phyloP scores from a whole-genome alignment of 2,888 invertebrate species.

The Ramazzottius varieornatus region DNA sequence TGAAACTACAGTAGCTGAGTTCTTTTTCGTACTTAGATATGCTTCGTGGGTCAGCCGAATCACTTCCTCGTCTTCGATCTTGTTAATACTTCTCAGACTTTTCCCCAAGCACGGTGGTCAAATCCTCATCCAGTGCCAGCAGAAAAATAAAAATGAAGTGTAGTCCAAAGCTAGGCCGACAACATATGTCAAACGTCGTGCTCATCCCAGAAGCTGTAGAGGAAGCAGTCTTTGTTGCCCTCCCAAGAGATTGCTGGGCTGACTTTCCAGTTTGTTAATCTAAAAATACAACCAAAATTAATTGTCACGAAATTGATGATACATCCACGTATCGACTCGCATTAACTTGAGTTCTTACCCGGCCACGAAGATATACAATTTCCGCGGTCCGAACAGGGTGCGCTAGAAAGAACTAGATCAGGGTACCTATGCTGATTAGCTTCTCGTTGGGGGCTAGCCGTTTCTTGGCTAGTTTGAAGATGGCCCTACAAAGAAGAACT shows the following conservation, averaged over 20 bases:
- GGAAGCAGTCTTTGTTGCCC: slow-evolving; percentile 39
- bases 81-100: no score
- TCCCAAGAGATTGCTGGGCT: slow-evolving; percentile 47
- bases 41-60: no score
- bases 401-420: slow-evolving; percentile 41
- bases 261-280: slow-evolving; percentile 6
- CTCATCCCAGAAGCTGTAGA: slow-evolving; percentile 44
- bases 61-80: no score
- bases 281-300: background rate
- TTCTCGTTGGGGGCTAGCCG: slow-evolving; percentile 21
- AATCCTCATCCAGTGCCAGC: background rate
- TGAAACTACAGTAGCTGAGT: no score
- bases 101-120: no score
- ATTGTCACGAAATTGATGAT: background rate
- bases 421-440: slow-evolving; percentile 37
- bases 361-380: background rate
- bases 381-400: background rate
- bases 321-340: no score
- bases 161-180: slow-evolving; percentile 24
- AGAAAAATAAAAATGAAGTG: slow-evolving; percentile 27
- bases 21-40: no score
- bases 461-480: slow-evolving; percentile 60
- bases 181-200: slow-evolving; percentile 50
- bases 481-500: no score
- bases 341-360: no score